Evolutionary conservation across 2,113 vertebrate genomes (phyloP).

Genomic region (Anas platyrhynchos): DNA sequence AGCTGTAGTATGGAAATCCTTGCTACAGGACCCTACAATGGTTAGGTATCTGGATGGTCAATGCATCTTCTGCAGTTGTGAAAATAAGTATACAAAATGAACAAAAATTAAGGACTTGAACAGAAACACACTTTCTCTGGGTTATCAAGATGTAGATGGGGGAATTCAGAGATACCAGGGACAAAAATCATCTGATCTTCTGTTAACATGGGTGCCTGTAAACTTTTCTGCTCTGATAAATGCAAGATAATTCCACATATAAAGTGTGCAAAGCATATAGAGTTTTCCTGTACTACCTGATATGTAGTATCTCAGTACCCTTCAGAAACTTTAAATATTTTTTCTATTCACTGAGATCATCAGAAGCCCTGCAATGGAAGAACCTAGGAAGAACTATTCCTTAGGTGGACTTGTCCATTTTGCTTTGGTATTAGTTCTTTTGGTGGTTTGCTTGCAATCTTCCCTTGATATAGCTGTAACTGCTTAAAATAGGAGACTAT

Average conservation of each 20-base stretch:
- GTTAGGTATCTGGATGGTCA: neutral
- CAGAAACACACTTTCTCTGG: neutral
- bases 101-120: neutral
- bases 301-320: neutral
- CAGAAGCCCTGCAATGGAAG: neutral
- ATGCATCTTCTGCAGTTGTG: neutral
- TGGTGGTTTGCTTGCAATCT: neutral
- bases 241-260: neutral
- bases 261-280: neutral
- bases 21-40: neutral
- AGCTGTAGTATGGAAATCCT: neutral
- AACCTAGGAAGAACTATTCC: neutral
- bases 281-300: neutral
- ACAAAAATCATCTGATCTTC: neutral
- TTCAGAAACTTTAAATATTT: neutral
- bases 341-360: neutral
- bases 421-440: neutral
- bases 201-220: neutral
- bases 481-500: neutral
- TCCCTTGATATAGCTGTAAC: neutral
- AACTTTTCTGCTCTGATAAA: neutral
- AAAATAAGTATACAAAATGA: neutral
- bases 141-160: neutral
- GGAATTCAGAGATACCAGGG: neutral
- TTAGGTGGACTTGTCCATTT: rapidly evolving